Conservation (phyloP, 1,140 invertebrate genomes). For the Dermatophagoides farinae region DNA sequence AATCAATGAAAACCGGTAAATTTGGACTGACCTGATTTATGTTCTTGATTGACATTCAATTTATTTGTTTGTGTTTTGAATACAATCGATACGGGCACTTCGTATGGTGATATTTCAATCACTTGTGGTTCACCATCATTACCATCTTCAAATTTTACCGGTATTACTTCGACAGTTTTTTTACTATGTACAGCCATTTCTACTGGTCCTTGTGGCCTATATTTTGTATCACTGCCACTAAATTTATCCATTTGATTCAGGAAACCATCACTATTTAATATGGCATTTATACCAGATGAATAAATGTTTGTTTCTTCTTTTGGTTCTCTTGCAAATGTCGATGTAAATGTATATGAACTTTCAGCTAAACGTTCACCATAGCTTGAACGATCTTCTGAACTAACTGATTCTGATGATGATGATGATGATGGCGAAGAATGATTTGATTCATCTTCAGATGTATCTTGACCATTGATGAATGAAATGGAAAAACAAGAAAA, state of each 20-base stretch:
- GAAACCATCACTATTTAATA: constrained; percentile 5
- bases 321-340: background rate
- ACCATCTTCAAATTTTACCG: background rate
- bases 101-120: constrained; percentile 7
- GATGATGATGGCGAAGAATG: no score
- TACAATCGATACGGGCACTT: constrained; percentile 1
- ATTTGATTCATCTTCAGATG: no score
- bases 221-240: background rate
- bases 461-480: no score
- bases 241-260: background rate
- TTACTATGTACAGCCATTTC: constrained; percentile 1
- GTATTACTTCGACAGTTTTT: constrained; percentile 10
- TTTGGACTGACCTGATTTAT: background rate
- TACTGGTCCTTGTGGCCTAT: background rate
- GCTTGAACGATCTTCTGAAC: background rate
- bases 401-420: background rate
- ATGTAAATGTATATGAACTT: background rate
- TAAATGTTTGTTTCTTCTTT: background rate
- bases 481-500: no score
- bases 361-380: constrained; percentile 6
- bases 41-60: constrained; percentile 5
- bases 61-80: constrained; percentile 8
- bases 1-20: no score
- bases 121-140: constrained; percentile 11
- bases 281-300: background rate